Conservation (phyloP, 37 sponge, comb jelly and placozoan species). For the Theonella swinhoei region DNA sequence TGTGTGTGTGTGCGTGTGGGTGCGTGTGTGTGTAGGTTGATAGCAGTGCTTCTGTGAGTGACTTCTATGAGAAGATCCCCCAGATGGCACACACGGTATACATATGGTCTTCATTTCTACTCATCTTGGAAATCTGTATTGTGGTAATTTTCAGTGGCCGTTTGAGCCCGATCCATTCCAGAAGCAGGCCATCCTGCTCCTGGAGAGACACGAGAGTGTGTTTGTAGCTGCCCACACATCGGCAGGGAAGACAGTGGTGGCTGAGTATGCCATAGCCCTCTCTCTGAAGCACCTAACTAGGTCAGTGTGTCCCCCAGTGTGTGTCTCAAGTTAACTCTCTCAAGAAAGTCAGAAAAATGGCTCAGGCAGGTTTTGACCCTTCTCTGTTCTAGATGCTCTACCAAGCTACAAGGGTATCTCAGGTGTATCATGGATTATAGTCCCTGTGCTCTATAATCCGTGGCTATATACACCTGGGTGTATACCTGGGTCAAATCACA, state of each 20-base stretch:
- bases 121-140: neutral
- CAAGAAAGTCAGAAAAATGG: too few species aligned
- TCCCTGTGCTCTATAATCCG: too few species aligned
- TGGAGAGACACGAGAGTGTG: conserved; percentile 89
- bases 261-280: conserved; percentile 95
- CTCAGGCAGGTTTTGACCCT: too few species aligned
- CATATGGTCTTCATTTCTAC: neutral
- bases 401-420: too few species aligned
- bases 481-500: too few species aligned
- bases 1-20: too few species aligned
- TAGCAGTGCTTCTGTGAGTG: conserved; percentile 34
- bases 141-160: conserved; percentile 62
- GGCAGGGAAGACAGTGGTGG: conserved; percentile 99
- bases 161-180: conserved; percentile 93
- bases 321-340: neutral
- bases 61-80: conserved; percentile 66
- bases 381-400: too few species aligned
- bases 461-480: too few species aligned
- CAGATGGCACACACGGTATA: conserved; percentile 58
- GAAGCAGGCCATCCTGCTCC: conserved; percentile 92
- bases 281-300: conserved; percentile 85
- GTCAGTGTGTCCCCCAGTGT: conserved; percentile 30
- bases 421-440: too few species aligned
- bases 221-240: conserved; percentile 99
- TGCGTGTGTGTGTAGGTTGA: conserved; percentile 32